phyloP scores from a whole-genome alignment of 2,888 invertebrate genomes.

The Volucella bombylans region DNA sequence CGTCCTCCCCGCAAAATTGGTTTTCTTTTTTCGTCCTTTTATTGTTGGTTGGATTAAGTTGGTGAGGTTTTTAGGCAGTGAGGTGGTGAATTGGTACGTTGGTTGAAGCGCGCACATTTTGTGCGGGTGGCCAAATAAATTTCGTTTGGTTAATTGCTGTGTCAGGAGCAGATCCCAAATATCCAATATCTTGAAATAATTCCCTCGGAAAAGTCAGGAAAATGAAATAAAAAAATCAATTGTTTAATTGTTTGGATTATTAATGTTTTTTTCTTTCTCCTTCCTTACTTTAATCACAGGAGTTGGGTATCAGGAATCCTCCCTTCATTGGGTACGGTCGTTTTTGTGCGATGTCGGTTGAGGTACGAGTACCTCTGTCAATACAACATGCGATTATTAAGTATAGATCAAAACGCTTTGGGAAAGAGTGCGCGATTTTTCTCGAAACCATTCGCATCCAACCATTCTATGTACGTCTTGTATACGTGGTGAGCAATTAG shows the following conservation, averaged over 20 bases:
- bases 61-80: neutral
- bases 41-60: neutral
- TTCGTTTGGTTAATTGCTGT: constrained; percentile 63
- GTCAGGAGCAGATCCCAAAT: constrained; percentile 57
- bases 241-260: constrained; percentile 65
- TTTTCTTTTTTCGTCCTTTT: neutral
- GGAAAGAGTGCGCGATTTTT: neutral
- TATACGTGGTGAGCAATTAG: constrained; percentile 15
- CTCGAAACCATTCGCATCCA: neutral
- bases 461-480: neutral
- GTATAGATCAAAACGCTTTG: neutral
- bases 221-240: constrained; percentile 49
- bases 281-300: neutral
- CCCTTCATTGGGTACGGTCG: neutral
- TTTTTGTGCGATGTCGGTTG: no score
- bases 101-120: constrained; percentile 4
- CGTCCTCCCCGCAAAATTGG: neutral
- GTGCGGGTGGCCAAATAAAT: constrained; percentile 50
- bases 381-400: no score
- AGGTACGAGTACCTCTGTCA: no score
- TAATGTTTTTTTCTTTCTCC: constrained; percentile 37
- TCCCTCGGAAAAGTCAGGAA: constrained; percentile 23
- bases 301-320: neutral
- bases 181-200: constrained; percentile 33
- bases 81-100: neutral